Conservation (phyloP, 2,113 vertebrate species). For the Plecturocebus donacophilus region DNA sequence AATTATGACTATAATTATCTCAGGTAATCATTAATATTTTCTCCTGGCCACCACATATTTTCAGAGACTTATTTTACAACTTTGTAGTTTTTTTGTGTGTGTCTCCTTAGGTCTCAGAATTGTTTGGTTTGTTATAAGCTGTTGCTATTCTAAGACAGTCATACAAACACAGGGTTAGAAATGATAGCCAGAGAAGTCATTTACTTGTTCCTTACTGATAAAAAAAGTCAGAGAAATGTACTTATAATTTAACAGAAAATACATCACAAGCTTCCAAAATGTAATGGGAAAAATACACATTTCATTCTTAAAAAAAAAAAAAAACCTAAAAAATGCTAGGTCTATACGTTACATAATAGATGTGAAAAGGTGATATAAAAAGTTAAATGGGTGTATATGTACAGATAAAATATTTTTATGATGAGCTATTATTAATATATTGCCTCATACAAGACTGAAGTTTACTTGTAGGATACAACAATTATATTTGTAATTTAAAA, state of each 20-base stretch:
- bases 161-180: conserved; percentile 58
- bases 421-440: not conserved
- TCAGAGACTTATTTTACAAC: conserved; percentile 8
- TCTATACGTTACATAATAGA: not conserved
- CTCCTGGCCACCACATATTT: not conserved
- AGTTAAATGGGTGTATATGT: conserved; percentile 2
- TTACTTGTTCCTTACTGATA: conserved; percentile 24
- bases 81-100: not conserved
- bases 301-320: conserved; percentile 38
- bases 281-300: conserved; percentile 45
- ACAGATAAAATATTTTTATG: conserved; percentile 52
- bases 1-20: not conserved
- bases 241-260: conserved; percentile 34
- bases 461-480: conserved; percentile 34
- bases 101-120: not conserved
- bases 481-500: conserved; percentile 39
- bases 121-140: conserved; percentile 46
- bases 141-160: conserved; percentile 30
- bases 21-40: not conserved
- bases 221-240: conserved; percentile 23
- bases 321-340: not conserved
- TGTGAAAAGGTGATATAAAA: conserved; percentile 24
- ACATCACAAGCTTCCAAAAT: conserved; percentile 26
- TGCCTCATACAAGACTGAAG: conserved; percentile 19
- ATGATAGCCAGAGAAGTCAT: conserved; percentile 40